Evolutionary conservation across 2,888 invertebrate genomes (phyloP), one percentile per base, ranked within the genome.

Genomic region (Creontiades dilutus): DNA sequence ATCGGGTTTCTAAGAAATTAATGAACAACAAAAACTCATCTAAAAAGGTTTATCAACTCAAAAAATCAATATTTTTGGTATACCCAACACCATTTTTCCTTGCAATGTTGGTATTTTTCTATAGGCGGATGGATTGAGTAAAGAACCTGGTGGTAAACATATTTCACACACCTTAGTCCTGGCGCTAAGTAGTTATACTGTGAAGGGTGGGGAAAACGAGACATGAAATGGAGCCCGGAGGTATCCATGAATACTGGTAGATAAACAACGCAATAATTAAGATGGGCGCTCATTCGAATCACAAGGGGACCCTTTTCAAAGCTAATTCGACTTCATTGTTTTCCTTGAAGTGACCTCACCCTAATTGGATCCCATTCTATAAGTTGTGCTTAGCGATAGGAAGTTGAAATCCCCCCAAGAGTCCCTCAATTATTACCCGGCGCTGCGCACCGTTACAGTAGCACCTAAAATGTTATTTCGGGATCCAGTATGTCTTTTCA

Each of bases 271-370:
- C 19, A 78, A 37, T 78, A 78, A 78, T 78, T 78, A 78, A 28
- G 78, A 46, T 78, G 47, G 78, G n/a, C 14, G 47, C 46, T 78
- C 46, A 46, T 46, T 5, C 7, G 19, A 11, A 46, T 3, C 78
- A 16, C 78, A n/a, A 68, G 78, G 46, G 78, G 2, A 1, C 7
- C 46, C 82, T 82, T 28, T 55, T 85, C 46, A 57, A 57, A 28
- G 57, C 55, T 57, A 85, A 85, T 85, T 85, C 27, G 57, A n/a
- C 57, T 57, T 85, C 23, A 85, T 85, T 85, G 85, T 85, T 9
- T 57, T 37, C 61, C 3, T 14, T 13, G 46, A 23, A 23, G 68
- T 23, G 27, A 48, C 47, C 82, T n/a, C 23, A 27, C 23, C 19
- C 52, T 52, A 82, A 82, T 82, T 82, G 48, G 23, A 82, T 19